Conservation (phyloP, 2,113 vertebrate species). For the Stomatorhinus ivindoensis region DNA sequence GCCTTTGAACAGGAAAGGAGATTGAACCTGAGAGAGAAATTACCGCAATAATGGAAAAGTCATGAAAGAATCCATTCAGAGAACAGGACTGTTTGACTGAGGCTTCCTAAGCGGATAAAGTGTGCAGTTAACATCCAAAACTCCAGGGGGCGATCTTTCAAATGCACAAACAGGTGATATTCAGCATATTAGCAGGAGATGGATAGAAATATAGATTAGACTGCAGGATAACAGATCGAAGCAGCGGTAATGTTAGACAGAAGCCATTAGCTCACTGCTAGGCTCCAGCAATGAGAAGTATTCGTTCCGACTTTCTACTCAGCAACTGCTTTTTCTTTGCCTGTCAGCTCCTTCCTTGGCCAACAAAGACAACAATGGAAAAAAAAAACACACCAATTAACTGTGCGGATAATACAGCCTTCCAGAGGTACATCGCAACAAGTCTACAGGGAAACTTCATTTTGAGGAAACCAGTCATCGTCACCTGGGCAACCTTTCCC, state of each 20-base stretch:
- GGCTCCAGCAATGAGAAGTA: conserved; percentile 48
- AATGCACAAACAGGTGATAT: not conserved
- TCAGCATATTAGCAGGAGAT: not conserved
- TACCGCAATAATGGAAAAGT: not conserved
- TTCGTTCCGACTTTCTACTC: conserved; percentile 51
- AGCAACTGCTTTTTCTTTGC: conserved; percentile 49
- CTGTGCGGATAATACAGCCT: conserved; percentile 48
- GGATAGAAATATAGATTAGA: not conserved
- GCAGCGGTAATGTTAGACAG: conserved; percentile 37
- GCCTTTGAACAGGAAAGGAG: not conserved
- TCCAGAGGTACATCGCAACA: conserved; percentile 35
- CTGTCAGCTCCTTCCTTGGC: conserved; percentile 43
- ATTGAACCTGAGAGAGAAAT: not conserved
- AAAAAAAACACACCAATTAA: conserved; percentile 57
- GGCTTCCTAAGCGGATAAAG: not conserved
- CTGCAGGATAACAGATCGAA: not conserved
- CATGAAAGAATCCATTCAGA: not conserved
- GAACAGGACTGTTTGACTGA: not conserved
- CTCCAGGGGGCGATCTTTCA: not conserved
- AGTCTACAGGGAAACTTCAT: not conserved
- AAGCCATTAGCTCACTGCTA: conserved; percentile 43
- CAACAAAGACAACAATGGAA: conserved; percentile 48
- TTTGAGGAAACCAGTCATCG: not conserved
- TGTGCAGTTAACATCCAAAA: not conserved
- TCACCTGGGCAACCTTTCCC: not conserved